phyloP scores from a whole-genome alignment of 1,140 invertebrate genomes.

The Philopotamus ludificatus region DNA sequence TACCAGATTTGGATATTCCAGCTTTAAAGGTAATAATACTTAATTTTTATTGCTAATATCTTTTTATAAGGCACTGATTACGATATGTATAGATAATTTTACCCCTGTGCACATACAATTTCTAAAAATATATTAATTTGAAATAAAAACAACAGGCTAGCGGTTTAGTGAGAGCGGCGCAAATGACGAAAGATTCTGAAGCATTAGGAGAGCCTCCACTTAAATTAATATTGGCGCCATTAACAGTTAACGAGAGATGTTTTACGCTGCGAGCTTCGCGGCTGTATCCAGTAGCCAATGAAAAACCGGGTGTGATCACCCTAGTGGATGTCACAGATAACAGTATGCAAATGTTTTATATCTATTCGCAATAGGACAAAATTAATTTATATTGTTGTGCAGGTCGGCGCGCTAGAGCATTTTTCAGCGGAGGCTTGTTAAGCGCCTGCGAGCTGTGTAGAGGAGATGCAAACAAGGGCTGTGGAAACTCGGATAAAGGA shows the following conservation, averaged over 20 bases:
- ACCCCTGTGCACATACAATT: not conserved
- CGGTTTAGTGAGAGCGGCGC: constrained; percentile 42
- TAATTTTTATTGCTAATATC: not conserved
- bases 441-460: constrained; percentile 19
- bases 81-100: no score
- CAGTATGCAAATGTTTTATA: constrained; percentile 44
- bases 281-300: constrained; percentile 47
- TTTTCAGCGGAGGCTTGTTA: constrained; percentile 4
- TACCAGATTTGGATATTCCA: constrained; percentile 51
- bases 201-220: constrained; percentile 44
- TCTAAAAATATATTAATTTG: constrained; percentile 4
- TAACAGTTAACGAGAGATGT: constrained; percentile 47
- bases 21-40: constrained; percentile 48
- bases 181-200: constrained; percentile 44
- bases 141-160: constrained; percentile 43
- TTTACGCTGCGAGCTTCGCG: constrained; percentile 51
- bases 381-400: not conserved
- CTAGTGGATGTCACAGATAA: constrained; percentile 50
- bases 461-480: constrained; percentile 2
- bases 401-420: constrained; percentile 19
- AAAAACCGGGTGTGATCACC: constrained; percentile 50
- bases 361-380: constrained; percentile 5
- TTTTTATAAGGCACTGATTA: not conserved
- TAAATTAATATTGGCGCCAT: constrained; percentile 45
- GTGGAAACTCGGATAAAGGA: constrained; percentile 12